Evolutionary conservation across 1,140 invertebrate species (phyloP), one percentile per base, ranked within the genome.

Genomic region (Leptestheria dahalacensis): DNA sequence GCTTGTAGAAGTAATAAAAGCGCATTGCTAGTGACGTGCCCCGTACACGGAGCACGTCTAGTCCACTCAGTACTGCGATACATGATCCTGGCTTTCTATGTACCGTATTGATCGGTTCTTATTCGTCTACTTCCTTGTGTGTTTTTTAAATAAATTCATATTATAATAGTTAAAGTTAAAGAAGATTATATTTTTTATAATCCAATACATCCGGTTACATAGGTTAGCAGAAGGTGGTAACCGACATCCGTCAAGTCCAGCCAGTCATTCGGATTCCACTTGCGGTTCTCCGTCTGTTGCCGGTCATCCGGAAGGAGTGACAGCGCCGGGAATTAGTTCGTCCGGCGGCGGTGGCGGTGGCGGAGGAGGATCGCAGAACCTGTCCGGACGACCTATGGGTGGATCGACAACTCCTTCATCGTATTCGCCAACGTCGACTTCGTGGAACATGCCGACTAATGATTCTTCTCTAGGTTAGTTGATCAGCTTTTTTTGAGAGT

Each of bases 221-320:
- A 55, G 53, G n/a, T 33, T 55, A 18, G 51, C 26, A 18, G 58
- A 52, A 12, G 48, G 29, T 12, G 65, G 64, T 29, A 41, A n/a
- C n/a, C n/a, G 33, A 41, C 64, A 65, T 53, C 29, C 65, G 26
- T 66, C 66, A 41, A 67, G 66, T 65, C 66, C 66, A 18, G 64
- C 65, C 25, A 67, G 64, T 29, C 65, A 66, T 54, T 61, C 60
- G 24, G 60, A 61, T 24, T 61, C 60, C 21, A 61, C 60, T 12
- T 61, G 60, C n/a, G 60, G 60, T 9, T 61, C 60, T 23, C 60
- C 60, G 46, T 41, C 25, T 28, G 55, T 50, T 11, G 26, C 41
- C 23, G 64, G 59, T 41, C 61, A 64, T 28, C 64, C 63, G 33
- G 60, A 61, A n/a, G 61, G 62, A 28, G 62, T 29, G 10, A 24